Evolutionary conservation across 1,140 invertebrate genomes (phyloP).

Genomic region (Macrobrachium nipponense): DNA sequence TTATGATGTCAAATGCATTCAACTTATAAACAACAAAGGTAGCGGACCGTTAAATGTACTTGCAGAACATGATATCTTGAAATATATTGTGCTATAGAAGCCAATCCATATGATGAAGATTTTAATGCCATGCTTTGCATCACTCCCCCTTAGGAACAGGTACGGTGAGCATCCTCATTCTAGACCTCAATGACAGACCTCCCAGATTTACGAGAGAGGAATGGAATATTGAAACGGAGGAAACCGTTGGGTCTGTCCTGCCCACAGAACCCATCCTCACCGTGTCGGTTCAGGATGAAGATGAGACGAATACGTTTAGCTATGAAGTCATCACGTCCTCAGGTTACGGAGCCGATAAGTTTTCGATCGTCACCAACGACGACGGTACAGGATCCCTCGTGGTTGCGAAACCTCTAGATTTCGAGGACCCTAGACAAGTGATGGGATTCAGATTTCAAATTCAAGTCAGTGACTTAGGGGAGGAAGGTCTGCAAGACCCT

Average conservation of each 20-base stretch:
- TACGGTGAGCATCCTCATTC: constrained; percentile 92
- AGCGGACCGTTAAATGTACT: too few species aligned
- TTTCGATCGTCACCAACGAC: constrained; percentile 96
- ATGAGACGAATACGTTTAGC: constrained; percentile 96
- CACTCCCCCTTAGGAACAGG: constrained; percentile 76
- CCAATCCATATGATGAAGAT: too few species aligned
- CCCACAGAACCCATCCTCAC: constrained; percentile 96
- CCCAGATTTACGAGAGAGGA: constrained; percentile 96
- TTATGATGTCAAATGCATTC: too few species aligned
- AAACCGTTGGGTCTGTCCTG: constrained; percentile 92
- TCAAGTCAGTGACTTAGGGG: constrained; percentile 78
- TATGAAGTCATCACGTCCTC: constrained; percentile 95
- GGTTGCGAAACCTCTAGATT: constrained; percentile 94
- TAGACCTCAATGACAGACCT: constrained; percentile 94
- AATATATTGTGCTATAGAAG: too few species aligned
- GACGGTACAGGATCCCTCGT: constrained; percentile 95
- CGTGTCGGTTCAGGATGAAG: constrained; percentile 94
- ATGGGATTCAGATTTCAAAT: constrained; percentile 94
- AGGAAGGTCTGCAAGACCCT: constrained; percentile 94
- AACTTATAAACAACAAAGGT: too few species aligned
- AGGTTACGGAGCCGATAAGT: constrained; percentile 94
- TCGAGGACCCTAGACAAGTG: constrained; percentile 90
- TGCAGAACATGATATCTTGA: too few species aligned
- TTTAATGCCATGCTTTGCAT: background rate
- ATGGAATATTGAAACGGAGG: constrained; percentile 96